Evolutionary conservation across 2,113 vertebrate genomes (phyloP).

Genomic region (Verasper variegatus): DNA sequence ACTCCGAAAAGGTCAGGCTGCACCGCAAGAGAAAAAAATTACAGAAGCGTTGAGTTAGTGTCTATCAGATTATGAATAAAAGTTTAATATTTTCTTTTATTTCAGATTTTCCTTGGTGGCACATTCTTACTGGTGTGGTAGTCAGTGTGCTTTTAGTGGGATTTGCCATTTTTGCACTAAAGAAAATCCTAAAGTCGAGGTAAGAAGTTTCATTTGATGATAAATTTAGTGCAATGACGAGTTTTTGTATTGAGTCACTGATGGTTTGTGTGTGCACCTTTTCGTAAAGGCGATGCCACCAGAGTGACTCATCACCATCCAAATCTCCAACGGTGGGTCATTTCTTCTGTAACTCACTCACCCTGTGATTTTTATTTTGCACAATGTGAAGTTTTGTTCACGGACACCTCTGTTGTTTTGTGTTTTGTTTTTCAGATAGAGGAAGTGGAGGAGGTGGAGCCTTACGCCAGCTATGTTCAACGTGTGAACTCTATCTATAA

Average conservation of each 20-base stretch:
- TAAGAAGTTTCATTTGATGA: slow-evolving; percentile 23
- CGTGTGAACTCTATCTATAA: slow-evolving; percentile 85
- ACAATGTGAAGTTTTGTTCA: background rate
- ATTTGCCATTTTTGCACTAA: slow-evolving; percentile 24
- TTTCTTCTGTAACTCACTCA: background rate
- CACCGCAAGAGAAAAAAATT: background rate
- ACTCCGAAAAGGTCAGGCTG: slow-evolving; percentile 12
- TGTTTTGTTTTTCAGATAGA: slow-evolving; percentile 49
- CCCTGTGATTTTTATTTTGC: background rate
- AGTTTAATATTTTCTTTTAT: background rate
- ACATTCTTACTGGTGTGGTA: background rate
- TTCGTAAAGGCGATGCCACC: slow-evolving; percentile 25
- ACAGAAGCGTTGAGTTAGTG: background rate
- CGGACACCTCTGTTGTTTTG: background rate
- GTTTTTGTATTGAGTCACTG: background rate
- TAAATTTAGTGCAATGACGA: too few relatives aligned
- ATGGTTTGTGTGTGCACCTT: background rate
- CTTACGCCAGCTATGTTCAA: slow-evolving; percentile 82
- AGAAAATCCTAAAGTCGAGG: slow-evolving; percentile 40
- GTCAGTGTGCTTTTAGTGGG: slow-evolving; percentile 12
- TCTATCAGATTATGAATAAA: background rate
- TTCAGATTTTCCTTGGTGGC: background rate
- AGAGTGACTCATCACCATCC: background rate
- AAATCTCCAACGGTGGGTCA: slow-evolving; percentile 61
- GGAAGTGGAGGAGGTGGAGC: slow-evolving; percentile 81